Evolutionary conservation across 2,797 vertebrate genomes (phyloP).

Genomic region (Phataginus tricuspis): DNA sequence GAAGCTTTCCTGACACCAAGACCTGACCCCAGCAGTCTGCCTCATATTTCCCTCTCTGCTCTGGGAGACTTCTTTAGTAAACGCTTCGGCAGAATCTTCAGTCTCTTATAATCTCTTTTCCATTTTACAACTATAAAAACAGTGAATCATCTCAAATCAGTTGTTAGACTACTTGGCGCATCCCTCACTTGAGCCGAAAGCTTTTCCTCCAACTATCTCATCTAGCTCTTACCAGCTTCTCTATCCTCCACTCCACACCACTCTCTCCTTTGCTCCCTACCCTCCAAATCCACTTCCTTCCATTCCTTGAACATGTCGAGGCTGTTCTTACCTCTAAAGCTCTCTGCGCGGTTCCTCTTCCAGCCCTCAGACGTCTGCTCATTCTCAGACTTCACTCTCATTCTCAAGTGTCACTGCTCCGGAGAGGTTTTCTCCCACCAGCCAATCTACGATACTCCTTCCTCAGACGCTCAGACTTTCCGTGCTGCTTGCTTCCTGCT

Average conservation of each 20-base stretch:
- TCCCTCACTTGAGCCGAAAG: not conserved
- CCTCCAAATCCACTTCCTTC: not conserved
- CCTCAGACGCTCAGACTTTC: not conserved
- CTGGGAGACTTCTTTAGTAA: not conserved
- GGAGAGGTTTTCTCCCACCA: not conserved
- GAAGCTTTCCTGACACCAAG: not conserved
- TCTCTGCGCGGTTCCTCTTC: not conserved
- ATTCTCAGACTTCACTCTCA: not conserved
- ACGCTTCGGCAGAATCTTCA: conserved; percentile 10
- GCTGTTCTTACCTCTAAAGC: not conserved
- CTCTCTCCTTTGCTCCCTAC: not conserved
- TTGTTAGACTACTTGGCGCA: not conserved
- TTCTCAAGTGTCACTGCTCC: not conserved
- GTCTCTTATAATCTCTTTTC: not conserved
- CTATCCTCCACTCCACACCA: not conserved
- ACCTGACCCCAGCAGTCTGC: not conserved
- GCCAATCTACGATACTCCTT: not conserved
- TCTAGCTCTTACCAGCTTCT: not conserved
- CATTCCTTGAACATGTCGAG: not conserved
- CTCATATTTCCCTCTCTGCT: not conserved
- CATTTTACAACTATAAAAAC: not conserved
- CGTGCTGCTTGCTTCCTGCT: not conserved
- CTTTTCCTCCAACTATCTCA: not conserved
- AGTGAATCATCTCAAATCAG: not conserved
- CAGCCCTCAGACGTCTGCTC: not conserved